Evolutionary conservation across 1,140 invertebrate species (phyloP), one percentile per base, ranked within the genome.

Genomic region (Metopolophium dirhodum): DNA sequence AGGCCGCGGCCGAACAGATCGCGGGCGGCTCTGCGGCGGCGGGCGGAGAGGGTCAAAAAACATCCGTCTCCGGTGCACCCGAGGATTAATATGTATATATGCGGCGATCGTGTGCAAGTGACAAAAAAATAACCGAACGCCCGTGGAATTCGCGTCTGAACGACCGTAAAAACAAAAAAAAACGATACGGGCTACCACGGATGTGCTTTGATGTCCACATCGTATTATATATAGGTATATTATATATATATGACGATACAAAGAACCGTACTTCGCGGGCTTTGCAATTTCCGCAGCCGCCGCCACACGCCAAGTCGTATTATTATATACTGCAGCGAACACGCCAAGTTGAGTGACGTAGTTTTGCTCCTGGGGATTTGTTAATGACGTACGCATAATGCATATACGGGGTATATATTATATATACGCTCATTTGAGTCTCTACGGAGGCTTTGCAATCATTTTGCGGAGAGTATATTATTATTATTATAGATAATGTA

Each of bases 101-200:
- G 41, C 49, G 23, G 35, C 35, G 88, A 51, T 51, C 35, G 51
- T 37, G 23, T 47, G 88, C 61, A 77, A 92, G 77, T 82, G 77
- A 92, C 45, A 85, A 51, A 85, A 92, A 54, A 92, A 85, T 92
- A 85, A 91, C 90, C 45, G n/a, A 89, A 89, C n/a, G 49, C 30
- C 20, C 47, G 45, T 41, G 37, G 45, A n/a, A 47, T 47, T 87
- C 26, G 45, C 9, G 23, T 85, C 41, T 41, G 37, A 87, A 49
- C 85, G 18, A 9, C 86, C 47, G 86, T 49, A 51, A 35, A 88
- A 88, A 88, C 47, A 47, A 87, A 87, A 51, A 88, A 20, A 51
- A 89, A 54, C 86, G 87, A 89, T 54, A 54, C 87, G 47, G 9
- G 20, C 61, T 77, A n/a, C 49, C 49, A 51, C 87, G 87, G 87